Evolutionary conservation across 2,888 invertebrate genomes (phyloP).

Genomic region (Panzeria rudis): DNA sequence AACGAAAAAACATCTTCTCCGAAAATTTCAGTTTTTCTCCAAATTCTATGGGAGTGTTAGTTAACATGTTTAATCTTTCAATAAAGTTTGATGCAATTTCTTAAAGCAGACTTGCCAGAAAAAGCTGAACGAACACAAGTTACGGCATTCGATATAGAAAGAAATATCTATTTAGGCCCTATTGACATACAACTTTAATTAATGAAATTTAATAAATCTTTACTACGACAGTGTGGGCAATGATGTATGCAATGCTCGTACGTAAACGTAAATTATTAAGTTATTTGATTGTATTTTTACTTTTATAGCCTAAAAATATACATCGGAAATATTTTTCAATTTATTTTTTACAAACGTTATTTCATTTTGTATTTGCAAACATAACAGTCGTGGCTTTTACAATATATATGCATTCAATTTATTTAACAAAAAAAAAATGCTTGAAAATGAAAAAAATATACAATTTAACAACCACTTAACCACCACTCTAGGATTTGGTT

Average conservation of each 20-base stretch:
- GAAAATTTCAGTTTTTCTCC: too few relatives aligned
- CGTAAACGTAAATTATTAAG: slow-evolving; percentile 19
- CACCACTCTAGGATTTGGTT: slow-evolving; percentile 36
- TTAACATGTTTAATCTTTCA: too few relatives aligned
- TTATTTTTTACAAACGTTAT: slow-evolving; percentile 19
- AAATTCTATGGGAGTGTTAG: too few relatives aligned
- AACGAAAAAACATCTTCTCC: too few relatives aligned
- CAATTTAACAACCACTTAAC: slow-evolving; percentile 69
- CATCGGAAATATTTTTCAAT: slow-evolving; percentile 47
- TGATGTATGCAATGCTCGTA: slow-evolving; percentile 26
- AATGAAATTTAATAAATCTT: too few relatives aligned
- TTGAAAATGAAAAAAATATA: slow-evolving; percentile 33
- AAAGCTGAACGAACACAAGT: too few relatives aligned
- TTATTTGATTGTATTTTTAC: slow-evolving; percentile 34
- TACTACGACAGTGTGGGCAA: not conserved
- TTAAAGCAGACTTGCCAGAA: too few relatives aligned
- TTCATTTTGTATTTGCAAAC: slow-evolving; percentile 11
- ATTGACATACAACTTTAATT: too few relatives aligned
- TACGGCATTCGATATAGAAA: too few relatives aligned
- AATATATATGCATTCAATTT: slow-evolving; percentile 58
- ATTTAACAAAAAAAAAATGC: slow-evolving; percentile 12
- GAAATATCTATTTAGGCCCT: too few relatives aligned
- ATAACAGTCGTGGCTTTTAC: slow-evolving; percentile 45
- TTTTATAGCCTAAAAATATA: slow-evolving; percentile 56
- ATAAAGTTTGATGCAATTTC: too few relatives aligned